A percentile compares a stretch with the other conserved stretches of the same genome.
phyloP scores from a whole-genome alignment of 2,797 vertebrate genomes.

The Selene dorsalis region DNA sequence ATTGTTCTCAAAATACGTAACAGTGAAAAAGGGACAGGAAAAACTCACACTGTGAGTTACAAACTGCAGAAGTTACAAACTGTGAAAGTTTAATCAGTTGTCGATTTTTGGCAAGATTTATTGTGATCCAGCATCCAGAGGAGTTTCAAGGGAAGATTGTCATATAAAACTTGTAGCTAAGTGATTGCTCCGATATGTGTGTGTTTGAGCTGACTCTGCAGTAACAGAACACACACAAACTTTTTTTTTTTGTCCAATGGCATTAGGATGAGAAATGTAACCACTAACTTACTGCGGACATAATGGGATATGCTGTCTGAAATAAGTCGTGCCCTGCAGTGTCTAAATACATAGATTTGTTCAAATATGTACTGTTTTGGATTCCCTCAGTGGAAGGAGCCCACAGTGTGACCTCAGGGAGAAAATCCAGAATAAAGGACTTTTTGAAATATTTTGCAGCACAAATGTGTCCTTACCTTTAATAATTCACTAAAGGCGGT shows the following conservation, averaged over 20 bases:
- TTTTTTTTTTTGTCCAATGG: neutral
- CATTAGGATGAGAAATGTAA: constrained; percentile 4
- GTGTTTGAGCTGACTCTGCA: constrained; percentile 6
- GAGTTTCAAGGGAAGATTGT: neutral
- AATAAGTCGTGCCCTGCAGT: neutral
- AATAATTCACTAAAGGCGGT: constrained; percentile 34
- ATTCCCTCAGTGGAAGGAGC: constrained; percentile 3
- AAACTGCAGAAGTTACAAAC: neutral
- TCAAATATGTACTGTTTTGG: constrained; percentile 13
- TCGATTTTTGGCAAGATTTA: neutral
- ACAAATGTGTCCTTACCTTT: constrained; percentile 29
- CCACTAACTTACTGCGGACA: neutral
- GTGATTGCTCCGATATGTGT: neutral
- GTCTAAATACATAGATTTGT: neutral
- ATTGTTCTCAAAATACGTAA: neutral
- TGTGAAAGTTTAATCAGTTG: neutral
- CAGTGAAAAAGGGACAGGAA: neutral
- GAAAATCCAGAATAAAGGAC: constrained; percentile 44
- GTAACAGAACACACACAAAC: neutral
- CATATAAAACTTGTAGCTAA: neutral
- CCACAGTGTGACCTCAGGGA: constrained; percentile 33
- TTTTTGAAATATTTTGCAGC: constrained; percentile 21
- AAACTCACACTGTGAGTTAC: no score
- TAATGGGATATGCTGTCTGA: constrained; percentile 6
- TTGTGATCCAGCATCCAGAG: constrained; percentile 2